Conservation (phyloP, 1,140 invertebrate genomes). For the Planococcus citri region DNA sequence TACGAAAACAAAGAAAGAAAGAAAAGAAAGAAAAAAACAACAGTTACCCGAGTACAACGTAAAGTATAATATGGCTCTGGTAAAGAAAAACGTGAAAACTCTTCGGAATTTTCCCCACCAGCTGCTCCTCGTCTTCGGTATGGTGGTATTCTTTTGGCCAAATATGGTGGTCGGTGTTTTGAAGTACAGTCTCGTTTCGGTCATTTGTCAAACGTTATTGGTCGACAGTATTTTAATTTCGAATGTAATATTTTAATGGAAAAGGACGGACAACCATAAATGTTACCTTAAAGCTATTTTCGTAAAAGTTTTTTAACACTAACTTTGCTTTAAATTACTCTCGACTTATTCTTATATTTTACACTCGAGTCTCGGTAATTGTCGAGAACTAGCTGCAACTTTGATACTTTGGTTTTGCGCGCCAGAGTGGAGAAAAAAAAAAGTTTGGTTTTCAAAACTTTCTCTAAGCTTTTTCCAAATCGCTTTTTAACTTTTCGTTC, state of each 20-base stretch:
- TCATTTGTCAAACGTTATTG: neutral
- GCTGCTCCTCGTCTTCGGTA: no score
- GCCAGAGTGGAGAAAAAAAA: no score
- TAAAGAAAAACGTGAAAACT: neutral
- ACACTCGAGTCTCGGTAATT: neutral
- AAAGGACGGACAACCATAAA: neutral
- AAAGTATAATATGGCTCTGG: neutral
- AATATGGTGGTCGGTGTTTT: neutral
- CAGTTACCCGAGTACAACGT: neutral
- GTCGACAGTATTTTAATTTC: conserved; percentile 1
- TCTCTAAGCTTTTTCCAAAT: neutral
- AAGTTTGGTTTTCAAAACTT: neutral
- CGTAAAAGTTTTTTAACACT: neutral
- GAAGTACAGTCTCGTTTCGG: conserved; percentile 5
- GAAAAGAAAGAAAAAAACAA: neutral
- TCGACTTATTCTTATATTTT: conserved; percentile 4
- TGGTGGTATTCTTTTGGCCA: no score
- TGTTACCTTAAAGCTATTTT: neutral
- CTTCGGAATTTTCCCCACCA: no score
- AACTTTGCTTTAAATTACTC: conserved; percentile 7
- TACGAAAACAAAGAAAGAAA: no score
- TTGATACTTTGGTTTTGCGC: neutral
- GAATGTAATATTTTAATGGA: conserved; percentile 1
- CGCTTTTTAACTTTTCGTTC: conserved; percentile 1
- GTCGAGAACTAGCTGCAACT: neutral